Evolutionary conservation across 92 coral and sea anemone species (phyloP).

Genomic region (Bergia puertoricense): DNA sequence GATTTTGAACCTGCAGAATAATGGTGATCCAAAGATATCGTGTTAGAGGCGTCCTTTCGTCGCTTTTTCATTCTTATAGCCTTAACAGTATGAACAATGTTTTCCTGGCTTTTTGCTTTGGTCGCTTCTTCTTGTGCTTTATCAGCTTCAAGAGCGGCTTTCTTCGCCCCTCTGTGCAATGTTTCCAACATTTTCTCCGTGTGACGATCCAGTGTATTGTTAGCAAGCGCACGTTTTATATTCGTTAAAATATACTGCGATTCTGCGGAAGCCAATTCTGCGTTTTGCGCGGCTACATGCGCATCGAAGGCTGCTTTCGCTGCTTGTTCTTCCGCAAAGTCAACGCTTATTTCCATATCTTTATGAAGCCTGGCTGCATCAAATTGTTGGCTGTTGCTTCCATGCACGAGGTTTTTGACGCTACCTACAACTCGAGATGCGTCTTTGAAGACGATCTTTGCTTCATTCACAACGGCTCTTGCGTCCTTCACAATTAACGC

Average conservation of each 20-base stretch:
- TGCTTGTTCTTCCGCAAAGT: constrained; percentile 4
- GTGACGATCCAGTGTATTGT: neutral
- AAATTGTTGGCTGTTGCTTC: neutral
- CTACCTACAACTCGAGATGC: constrained; percentile 67
- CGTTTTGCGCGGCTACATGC: constrained; percentile 23
- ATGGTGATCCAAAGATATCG: neutral
- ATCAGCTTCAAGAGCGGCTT: neutral
- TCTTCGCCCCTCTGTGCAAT: neutral
- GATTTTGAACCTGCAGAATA: neutral
- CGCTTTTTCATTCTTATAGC: neutral
- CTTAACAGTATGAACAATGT: neutral
- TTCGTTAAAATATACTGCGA: neutral
- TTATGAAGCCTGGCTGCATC: constrained; percentile 5
- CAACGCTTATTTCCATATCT: neutral
- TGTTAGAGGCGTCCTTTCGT: neutral
- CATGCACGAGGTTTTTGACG: constrained; percentile 63
- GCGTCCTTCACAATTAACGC: constrained; percentile 65
- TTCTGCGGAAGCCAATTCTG: constrained; percentile 5
- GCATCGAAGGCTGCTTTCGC: constrained; percentile 10
- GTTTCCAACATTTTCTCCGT: neutral
- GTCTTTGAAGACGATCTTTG: constrained; percentile 69
- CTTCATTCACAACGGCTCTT: constrained; percentile 66
- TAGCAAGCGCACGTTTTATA: neutral
- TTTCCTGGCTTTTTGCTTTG: constrained; percentile 20
- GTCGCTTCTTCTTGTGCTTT: neutral